Evolutionary conservation across 2,797 vertebrate species (phyloP).

Genomic region (Cryptoprocta ferox): DNA sequence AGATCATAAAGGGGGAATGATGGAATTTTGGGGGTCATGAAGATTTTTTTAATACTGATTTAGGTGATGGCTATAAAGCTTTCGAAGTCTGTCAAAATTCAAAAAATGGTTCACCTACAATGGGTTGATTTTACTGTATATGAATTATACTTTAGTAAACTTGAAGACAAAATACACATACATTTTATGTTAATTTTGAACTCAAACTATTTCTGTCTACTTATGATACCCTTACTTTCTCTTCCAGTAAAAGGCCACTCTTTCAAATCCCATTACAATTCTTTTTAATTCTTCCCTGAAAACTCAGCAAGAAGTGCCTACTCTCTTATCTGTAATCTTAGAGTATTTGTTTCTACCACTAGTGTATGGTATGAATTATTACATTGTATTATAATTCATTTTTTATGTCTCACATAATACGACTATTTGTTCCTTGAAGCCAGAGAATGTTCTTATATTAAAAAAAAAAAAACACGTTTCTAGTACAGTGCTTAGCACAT

Average conservation of each 20-base stretch:
- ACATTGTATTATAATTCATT: background rate
- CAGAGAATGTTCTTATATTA: background rate
- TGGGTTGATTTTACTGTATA: background rate
- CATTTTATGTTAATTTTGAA: background rate
- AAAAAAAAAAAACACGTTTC: background rate
- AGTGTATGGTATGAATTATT: background rate
- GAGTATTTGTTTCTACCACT: background rate
- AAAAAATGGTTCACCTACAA: background rate
- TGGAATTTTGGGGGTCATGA: background rate
- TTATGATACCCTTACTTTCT: background rate
- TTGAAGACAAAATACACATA: background rate
- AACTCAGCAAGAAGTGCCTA: background rate
- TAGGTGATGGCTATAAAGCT: background rate
- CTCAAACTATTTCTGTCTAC: background rate
- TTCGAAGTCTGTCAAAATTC: background rate
- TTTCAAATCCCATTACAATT: background rate
- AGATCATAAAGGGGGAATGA: background rate
- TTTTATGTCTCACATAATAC: background rate
- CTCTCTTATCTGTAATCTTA: background rate
- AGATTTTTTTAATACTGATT: constrained; percentile 31
- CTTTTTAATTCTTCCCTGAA: background rate
- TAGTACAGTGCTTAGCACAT: background rate
- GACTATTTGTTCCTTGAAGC: background rate
- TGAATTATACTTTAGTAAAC: background rate
- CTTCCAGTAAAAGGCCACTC: background rate